phyloP scores from a whole-genome alignment of 2,888 invertebrate species.

The Acanthosoma haemorrhoidale region DNA sequence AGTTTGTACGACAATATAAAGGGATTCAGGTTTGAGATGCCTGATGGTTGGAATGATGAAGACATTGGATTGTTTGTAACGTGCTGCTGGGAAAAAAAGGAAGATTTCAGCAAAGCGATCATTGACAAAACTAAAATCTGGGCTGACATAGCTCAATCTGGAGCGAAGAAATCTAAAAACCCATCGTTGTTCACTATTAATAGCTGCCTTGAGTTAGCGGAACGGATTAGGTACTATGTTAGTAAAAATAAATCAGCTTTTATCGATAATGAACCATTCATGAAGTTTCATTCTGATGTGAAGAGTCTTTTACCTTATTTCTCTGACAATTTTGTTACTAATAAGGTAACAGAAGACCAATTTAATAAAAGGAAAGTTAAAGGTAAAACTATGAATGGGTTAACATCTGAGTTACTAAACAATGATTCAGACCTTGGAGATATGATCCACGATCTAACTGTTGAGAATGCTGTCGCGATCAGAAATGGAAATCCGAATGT shows the following conservation, averaged over 20 bases:
- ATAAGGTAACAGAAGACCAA: not conserved
- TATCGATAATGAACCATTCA: conserved; percentile 31
- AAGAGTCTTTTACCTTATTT: conserved; percentile 28
- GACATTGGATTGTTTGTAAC: conserved; percentile 31
- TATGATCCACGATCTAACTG: not conserved
- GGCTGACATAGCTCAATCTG: conserved; percentile 30
- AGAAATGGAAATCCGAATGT: not conserved
- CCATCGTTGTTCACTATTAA: conserved; percentile 32
- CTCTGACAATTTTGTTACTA: not conserved
- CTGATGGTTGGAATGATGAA: conserved; percentile 34
- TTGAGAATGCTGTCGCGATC: not conserved
- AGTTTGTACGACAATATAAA: conserved; percentile 30
- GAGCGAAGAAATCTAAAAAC: conserved; percentile 21
- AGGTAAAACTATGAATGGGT: not conserved
- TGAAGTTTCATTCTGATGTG: conserved; percentile 29
- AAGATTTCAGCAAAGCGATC: not conserved
- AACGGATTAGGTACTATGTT: conserved; percentile 33
- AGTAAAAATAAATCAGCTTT: conserved; percentile 26
- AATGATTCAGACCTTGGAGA: conserved; percentile 2
- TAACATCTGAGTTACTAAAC: not conserved
- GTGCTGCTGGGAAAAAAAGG: conserved; percentile 27
- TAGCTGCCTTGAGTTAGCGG: conserved; percentile 30
- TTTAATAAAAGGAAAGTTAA: not conserved
- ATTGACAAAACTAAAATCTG: conserved; percentile 30
- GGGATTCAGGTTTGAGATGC: conserved; percentile 33